Conservation (phyloP, 2,888 invertebrate species). For the Agelastica alni region DNA sequence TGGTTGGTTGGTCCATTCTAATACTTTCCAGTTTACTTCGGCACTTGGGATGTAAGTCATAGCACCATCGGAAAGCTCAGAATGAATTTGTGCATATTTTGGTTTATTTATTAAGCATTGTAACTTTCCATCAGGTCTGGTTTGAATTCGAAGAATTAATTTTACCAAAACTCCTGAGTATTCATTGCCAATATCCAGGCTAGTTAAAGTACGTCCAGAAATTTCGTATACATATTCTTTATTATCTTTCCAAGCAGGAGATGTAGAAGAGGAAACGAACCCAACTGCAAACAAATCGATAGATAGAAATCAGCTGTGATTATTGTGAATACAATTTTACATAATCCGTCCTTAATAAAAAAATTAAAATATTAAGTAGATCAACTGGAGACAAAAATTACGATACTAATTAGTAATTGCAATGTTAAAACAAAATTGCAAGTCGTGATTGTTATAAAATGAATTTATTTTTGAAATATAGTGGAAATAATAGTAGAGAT, state of each 20-base stretch:
- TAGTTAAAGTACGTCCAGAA: constrained; percentile 62
- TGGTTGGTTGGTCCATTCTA: constrained; percentile 61
- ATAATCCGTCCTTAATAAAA: too few relatives aligned
- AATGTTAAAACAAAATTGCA: too few relatives aligned
- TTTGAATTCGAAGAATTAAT: constrained; percentile 62
- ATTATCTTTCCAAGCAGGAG: constrained; percentile 63
- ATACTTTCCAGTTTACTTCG: constrained; percentile 60
- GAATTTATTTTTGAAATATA: too few relatives aligned
- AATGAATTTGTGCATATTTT: constrained; percentile 59
- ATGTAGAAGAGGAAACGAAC: constrained; percentile 47
- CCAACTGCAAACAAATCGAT: constrained; percentile 51
- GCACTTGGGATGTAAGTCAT: constrained; percentile 57
- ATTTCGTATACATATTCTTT: constrained; percentile 65
- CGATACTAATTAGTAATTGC: too few relatives aligned
- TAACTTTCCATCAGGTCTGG: constrained; percentile 57
- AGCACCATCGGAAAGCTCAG: constrained; percentile 60
- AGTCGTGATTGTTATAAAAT: too few relatives aligned
- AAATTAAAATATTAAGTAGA: too few relatives aligned
- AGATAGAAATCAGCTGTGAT: too few relatives aligned
- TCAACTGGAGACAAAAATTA: too few relatives aligned
- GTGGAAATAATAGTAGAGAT: too few relatives aligned
- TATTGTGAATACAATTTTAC: too few relatives aligned
- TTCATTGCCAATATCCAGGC: constrained; percentile 61
- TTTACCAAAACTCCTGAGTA: constrained; percentile 62
- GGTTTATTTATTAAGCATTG: constrained; percentile 58